Evolutionary conservation across 2,797 vertebrate species (phyloP).

Genomic region (Lates japonicus): DNA sequence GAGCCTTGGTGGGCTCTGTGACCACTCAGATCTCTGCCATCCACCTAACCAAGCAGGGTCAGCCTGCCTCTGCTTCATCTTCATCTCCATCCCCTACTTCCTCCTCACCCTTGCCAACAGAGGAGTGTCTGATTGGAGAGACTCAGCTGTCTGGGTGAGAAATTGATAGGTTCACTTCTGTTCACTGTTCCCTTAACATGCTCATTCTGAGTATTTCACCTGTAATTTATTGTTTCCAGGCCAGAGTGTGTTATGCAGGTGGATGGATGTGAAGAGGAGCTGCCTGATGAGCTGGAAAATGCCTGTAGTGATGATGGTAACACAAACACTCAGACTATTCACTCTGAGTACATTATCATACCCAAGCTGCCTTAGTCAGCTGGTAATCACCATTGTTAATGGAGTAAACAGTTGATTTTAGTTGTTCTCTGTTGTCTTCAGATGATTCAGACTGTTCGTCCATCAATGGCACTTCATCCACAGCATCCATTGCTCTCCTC

Average conservation of each 20-base stretch:
- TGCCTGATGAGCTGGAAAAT: slow-evolving; percentile 88
- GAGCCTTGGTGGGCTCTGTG: slow-evolving; percentile 82
- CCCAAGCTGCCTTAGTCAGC: neutral
- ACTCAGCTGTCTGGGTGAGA: slow-evolving; percentile 56
- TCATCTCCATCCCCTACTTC: slow-evolving; percentile 24
- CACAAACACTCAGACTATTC: neutral
- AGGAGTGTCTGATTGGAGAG: slow-evolving; percentile 70
- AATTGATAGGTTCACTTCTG: neutral
- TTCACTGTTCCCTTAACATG: accelerated
- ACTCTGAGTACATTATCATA: neutral
- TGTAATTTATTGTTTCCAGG: slow-evolving; percentile 47
- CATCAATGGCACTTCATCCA: slow-evolving; percentile 72
- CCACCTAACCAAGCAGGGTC: slow-evolving; percentile 82
- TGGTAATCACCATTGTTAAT: neutral
- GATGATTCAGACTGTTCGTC: slow-evolving; percentile 87
- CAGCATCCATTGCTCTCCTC: slow-evolving; percentile 73
- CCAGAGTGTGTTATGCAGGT: slow-evolving; percentile 64
- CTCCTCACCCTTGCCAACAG: slow-evolving; percentile 16
- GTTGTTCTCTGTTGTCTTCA: slow-evolving; percentile 55
- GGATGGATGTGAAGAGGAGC: slow-evolving; percentile 87
- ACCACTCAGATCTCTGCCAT: slow-evolving; percentile 89
- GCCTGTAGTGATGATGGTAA: slow-evolving; percentile 84
- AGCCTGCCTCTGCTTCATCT: slow-evolving; percentile 17
- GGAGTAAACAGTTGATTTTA: neutral
- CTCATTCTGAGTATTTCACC: neutral